These are phyloP conservation scores for Cuculus canorus DNA, from an alignment of 2,797 vertebrate genomes.

Conservation along the genomic window DNA sequence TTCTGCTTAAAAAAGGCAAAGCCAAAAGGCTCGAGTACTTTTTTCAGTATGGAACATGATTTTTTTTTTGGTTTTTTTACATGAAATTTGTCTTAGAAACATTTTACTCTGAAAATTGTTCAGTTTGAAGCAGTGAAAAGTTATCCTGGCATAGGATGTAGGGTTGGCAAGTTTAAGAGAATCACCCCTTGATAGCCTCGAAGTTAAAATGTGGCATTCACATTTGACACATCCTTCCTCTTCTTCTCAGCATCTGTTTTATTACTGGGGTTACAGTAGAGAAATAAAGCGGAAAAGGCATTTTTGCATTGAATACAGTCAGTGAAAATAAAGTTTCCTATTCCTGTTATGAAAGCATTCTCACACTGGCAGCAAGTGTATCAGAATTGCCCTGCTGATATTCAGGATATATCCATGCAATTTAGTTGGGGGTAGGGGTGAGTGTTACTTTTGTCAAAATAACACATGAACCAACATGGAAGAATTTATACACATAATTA, in stretches of 20 bases:
- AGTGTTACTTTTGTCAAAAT: neutral
- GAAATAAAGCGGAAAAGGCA: neutral
- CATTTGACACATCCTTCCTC: neutral
- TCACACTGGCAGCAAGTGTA: neutral
- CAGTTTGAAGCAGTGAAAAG: neutral
- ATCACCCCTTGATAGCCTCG: neutral
- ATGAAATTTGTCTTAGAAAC: neutral
- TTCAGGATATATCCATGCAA: neutral
- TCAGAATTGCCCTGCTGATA: neutral
- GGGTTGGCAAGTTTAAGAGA: slow-evolving; percentile 23
- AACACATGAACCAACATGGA: neutral
- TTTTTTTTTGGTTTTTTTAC: neutral
- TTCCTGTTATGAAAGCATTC: neutral
- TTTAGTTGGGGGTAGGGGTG: neutral
- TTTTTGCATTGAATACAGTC: neutral
- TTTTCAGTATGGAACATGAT: neutral
- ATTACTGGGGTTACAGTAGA: neutral
- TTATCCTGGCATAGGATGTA: neutral
- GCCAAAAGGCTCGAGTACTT: neutral
- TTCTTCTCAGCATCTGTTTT: neutral
- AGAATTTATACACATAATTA: neutral
- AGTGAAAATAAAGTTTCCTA: neutral
- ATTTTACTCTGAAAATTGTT: too few species aligned
- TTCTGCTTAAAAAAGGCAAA: neutral
- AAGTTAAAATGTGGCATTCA: neutral